Base-by-base conservation (phyloP, 2,888 invertebrate species). In the Helicoverpa assulta region DNA sequence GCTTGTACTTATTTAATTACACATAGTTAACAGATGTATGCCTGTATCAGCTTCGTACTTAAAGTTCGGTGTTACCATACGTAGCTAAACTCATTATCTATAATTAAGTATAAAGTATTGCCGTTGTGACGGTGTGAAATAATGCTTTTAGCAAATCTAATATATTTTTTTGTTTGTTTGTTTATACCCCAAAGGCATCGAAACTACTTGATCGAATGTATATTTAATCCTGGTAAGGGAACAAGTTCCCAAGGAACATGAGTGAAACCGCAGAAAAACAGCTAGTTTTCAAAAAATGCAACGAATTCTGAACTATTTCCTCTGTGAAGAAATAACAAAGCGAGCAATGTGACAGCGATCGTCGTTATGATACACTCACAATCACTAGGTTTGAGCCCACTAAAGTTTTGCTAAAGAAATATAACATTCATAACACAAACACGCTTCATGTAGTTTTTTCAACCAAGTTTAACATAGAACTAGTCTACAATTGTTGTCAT, bases 21-120 rank as follows among this genome's bases (percentile, higher is more conserved):
- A 12, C 3, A 14, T 40, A 5, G 16, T 67, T 67, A n/a, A 54
- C 14, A 68, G 33, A 40, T 40, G 18, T 40, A n/a, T 16, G 53
- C 47, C 57, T 67, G 18, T 50, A 8, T 54, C n/a, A 75, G 57
- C 57, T 54, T 75, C 16, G 7, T 54, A 21, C 29, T 40, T 21
- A 40, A 53, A 5, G 43, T 52, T n/a, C 65, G 56, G 53, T 66
- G 37, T 57, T 52, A 7, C 47, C 47, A n/a, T 47, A 57, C 37
- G 16, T 53, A 67, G 70, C 47, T 53, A 47, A 4, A 19, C 12
- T 50, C 12, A 16, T 21, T 26, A 26, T 3, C 26, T 21, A 21
- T 21, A 21, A 21, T 21, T 21, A 21, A 21, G 21, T 8, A 52
- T n/a, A 16, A 58, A 8, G 67, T 66, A 56, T 65, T 56, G 18